These are phyloP conservation scores for cat (Felis catus) DNA, from an alignment of 2,113 vertebrate genomes.

Conservation along the genomic window DNA sequence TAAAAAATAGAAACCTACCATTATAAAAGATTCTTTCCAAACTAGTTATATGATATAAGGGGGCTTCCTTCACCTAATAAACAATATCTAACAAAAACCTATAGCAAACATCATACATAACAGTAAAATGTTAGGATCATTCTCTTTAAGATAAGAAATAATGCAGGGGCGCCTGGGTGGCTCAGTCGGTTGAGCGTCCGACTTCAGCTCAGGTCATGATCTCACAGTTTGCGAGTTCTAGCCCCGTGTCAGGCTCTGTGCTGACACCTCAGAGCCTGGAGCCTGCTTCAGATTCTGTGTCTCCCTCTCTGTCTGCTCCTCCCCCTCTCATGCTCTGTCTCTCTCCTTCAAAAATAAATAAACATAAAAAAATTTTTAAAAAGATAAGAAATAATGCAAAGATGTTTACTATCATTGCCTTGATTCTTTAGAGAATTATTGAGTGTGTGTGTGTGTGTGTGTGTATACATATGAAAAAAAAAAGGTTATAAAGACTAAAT, in stretches of 20 bases:
- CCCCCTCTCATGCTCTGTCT: too few species aligned
- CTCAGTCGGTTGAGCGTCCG: too few species aligned
- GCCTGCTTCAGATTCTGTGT: too few species aligned
- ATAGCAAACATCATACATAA: not conserved
- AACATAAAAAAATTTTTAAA: too few species aligned
- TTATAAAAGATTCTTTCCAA: not conserved
- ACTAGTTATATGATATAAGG: not conserved
- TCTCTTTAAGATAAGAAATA: not conserved
- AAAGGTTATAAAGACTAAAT: not conserved
- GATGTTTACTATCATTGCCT: not conserved
- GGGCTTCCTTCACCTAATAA: not conserved
- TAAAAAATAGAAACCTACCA: not conserved
- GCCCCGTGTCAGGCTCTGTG: too few species aligned
- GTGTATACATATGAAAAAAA: not conserved
- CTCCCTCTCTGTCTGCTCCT: too few species aligned
- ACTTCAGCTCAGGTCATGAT: too few species aligned
- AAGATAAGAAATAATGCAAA: not conserved
- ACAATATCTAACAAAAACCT: not conserved
- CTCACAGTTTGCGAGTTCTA: fast-evolving
- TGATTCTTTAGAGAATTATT: not conserved
- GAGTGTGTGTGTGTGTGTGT: not conserved
- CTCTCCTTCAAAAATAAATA: too few species aligned
- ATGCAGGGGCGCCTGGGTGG: not conserved
- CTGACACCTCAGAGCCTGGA: too few species aligned
- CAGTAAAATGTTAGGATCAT: not conserved